Conservation (phyloP, 2,888 invertebrate species). For the Drosophila cognata region DNA sequence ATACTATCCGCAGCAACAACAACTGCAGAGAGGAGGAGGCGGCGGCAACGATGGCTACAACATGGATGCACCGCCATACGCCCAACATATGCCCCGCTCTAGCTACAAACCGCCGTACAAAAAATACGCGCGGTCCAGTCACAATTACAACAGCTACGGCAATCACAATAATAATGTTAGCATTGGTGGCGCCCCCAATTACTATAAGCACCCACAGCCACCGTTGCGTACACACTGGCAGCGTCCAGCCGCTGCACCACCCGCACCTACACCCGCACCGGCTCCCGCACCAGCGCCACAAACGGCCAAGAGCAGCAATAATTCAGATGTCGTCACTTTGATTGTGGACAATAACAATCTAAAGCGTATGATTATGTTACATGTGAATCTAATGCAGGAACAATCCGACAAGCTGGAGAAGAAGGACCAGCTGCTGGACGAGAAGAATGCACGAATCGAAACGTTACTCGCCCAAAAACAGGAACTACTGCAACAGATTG, state of each 20-base stretch:
- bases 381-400: constrained; percentile 95
- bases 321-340: constrained; percentile 76
- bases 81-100: constrained; percentile 27
- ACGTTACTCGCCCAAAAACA: constrained; percentile 87
- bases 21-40: constrained; percentile 29
- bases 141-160: constrained; percentile 42
- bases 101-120: constrained; percentile 49
- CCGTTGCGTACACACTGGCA: constrained; percentile 3
- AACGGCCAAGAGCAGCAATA: constrained; percentile 19
- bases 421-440: constrained; percentile 91
- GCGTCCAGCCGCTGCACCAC: neutral
- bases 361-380: constrained; percentile 92
- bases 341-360: constrained; percentile 84
- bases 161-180: constrained; percentile 10
- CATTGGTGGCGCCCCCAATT: constrained; percentile 19
- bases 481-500: constrained; percentile 86
- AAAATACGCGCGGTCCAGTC: constrained; percentile 71
- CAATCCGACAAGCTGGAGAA: constrained; percentile 93
- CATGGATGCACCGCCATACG: constrained; percentile 37
- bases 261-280: neutral
- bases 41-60: constrained; percentile 34
- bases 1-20: neutral
- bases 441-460: constrained; percentile 91
- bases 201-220: constrained; percentile 39
- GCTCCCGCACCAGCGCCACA: neutral